phyloP scores from a whole-genome alignment of 2,113 vertebrate species.

The Syrrhaptes paradoxus region DNA sequence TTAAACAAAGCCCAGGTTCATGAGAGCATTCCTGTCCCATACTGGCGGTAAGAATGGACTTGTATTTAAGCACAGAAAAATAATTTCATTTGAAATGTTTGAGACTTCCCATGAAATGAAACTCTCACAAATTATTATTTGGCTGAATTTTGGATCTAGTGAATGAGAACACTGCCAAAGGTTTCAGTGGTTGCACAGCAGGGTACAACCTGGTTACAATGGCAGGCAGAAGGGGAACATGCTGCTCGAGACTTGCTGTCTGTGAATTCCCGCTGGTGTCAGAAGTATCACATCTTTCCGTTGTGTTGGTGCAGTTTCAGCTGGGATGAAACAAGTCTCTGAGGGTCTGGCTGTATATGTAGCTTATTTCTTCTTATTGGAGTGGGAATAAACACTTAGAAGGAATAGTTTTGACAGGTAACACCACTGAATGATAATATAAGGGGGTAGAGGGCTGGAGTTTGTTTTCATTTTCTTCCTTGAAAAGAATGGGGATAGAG shows the following conservation, averaged over 20 bases:
- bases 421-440: background rate
- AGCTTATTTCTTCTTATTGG: background rate
- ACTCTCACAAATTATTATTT: background rate
- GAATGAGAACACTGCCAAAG: background rate
- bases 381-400: background rate
- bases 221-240: background rate
- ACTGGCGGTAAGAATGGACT: background rate
- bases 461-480: background rate
- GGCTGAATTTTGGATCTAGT: background rate
- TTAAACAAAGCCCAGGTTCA: background rate
- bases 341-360: background rate
- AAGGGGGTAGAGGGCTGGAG: background rate
- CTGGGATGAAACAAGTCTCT: background rate
- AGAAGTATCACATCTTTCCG: background rate
- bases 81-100: background rate
- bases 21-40: background rate
- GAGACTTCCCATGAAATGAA: background rate
- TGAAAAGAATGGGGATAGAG: background rate
- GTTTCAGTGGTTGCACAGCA: background rate
- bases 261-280: background rate
- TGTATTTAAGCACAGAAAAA: background rate
- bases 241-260: rapidly evolving
- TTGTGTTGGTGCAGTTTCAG: background rate
- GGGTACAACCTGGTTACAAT: background rate
- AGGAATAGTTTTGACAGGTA: background rate